Evolutionary conservation across 1,140 invertebrate species (phyloP), one percentile per base, ranked within the genome.

Genomic region (Cydia fagiglandana): DNA sequence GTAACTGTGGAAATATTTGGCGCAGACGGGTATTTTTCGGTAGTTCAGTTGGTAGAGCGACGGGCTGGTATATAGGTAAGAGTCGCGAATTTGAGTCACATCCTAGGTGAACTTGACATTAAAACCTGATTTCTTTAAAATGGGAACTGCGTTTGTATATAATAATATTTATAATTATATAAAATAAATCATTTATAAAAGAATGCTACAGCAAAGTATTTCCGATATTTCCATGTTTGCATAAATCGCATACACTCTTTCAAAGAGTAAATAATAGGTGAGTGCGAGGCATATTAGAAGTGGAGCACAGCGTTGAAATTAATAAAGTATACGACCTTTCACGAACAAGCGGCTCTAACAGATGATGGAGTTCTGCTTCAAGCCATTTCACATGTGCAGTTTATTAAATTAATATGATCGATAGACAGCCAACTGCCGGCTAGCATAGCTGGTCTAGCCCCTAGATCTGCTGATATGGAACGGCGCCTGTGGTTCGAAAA

Each of bases 381-480:
- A 75, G 74, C 77, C 64, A 79, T 80, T 84, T 80, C 76, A 81
- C 77, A 75, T 77, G 75, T 80, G 80, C 78, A 81, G 79, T 83
- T 86, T 79, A 82, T 86, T 84, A 84, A 82, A 78, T 80, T 81
- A 81, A 79, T 83, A 83, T 83, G 84, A 88, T 85, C 84, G 86
- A 88, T 87, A 84, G 86, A 76, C 81, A 84, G 79, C 76, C 77
- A 78, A 79, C 64, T 66, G 64, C 64, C 64, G n/a, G 34, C 7
- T 45, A 70, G 30, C n/a, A 41, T 70, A 84, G 83, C 77, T 84
- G 74, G 75, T 77, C 74, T 73, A 79, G 80, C 80, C 81, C 79
- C 80, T 84, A 87, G 86, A 87, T 88, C 85, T 86, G 86, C 84
- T 84, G 88, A 88, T 90, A 88, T 84, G 81, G 84, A 84, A 88